Percentiles rank a stretch among this genome's conserved stretches.
Evolutionary conservation across 2,113 vertebrate genomes (phyloP).

Genomic region (Tragelaphus imberbis): DNA sequence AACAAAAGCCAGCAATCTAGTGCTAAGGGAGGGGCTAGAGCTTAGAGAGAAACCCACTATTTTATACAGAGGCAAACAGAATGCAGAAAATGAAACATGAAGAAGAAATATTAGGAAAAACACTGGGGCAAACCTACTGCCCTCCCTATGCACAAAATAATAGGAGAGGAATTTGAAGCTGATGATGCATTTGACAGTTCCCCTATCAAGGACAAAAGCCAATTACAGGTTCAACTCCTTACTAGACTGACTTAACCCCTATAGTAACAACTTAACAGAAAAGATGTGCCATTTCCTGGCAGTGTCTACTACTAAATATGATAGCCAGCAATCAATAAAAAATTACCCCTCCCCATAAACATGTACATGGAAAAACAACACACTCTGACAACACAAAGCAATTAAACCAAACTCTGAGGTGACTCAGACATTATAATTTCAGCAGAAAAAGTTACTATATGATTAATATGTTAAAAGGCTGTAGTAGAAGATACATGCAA

Average conservation of each 20-base stretch:
- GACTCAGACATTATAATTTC: neutral
- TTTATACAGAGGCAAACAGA: neutral
- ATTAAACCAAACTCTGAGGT: neutral
- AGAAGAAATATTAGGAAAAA: neutral
- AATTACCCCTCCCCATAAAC: neutral
- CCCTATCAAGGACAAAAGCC: neutral
- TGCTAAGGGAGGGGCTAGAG: neutral
- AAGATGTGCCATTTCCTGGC: neutral
- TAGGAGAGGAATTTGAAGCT: neutral
- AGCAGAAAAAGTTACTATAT: neutral
- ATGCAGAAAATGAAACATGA: neutral
- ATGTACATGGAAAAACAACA: neutral
- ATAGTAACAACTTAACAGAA: neutral
- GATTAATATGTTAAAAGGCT: neutral
- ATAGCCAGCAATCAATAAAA: neutral
- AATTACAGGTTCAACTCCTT: neutral
- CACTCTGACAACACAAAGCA: neutral
- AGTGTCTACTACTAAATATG: neutral
- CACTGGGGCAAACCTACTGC: neutral
- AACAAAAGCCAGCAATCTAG: neutral
- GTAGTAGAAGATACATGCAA: neutral
- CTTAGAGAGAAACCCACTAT: neutral
- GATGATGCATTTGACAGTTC: neutral
- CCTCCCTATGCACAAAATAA: neutral
- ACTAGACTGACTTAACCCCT: neutral